These are phyloP conservation scores for Camponotus floridanus DNA, from an alignment of 1,140 invertebrate genomes.

Conservation along the genomic window DNA sequence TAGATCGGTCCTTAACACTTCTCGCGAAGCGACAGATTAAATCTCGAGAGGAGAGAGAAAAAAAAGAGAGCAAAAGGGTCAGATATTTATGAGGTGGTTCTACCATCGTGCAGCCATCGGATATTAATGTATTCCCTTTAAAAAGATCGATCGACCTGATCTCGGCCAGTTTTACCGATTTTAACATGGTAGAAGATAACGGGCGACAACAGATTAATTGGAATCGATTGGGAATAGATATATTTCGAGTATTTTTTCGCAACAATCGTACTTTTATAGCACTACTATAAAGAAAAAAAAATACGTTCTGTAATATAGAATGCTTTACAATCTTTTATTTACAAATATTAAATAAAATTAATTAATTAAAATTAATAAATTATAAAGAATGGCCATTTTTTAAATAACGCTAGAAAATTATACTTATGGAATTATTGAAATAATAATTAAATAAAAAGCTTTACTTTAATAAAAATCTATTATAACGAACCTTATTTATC, in stretches of 20 bases:
- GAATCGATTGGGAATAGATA: conserved; percentile 22
- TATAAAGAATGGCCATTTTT: neutral
- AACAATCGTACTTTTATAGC: neutral
- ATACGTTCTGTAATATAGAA: neutral
- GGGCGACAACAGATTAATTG: conserved; percentile 45
- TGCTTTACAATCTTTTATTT: neutral
- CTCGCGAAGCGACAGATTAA: conserved; percentile 48
- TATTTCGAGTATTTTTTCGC: conserved; percentile 5
- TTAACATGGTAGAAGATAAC: conserved; percentile 38
- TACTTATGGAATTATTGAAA: neutral
- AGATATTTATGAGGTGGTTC: conserved; percentile 54
- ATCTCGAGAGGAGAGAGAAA: conserved; percentile 20
- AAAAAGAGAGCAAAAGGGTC: conserved; percentile 34
- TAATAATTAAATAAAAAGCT: neutral
- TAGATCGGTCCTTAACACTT: conserved; percentile 49
- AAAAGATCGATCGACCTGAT: conserved; percentile 43
- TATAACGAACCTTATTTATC: neutral
- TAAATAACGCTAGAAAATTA: neutral
- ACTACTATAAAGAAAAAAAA: neutral
- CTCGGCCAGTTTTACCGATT: conserved; percentile 22
- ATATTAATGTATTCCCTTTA: conserved; percentile 52
- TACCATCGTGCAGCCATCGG: conserved; percentile 26
- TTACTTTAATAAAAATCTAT: neutral
- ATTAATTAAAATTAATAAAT: neutral
- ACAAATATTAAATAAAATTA: neutral